A percentile compares a stretch with the other conserved stretches of the same genome.
phyloP scores from a whole-genome alignment of 1,140 invertebrate species.

The Babylonia areolata region DNA sequence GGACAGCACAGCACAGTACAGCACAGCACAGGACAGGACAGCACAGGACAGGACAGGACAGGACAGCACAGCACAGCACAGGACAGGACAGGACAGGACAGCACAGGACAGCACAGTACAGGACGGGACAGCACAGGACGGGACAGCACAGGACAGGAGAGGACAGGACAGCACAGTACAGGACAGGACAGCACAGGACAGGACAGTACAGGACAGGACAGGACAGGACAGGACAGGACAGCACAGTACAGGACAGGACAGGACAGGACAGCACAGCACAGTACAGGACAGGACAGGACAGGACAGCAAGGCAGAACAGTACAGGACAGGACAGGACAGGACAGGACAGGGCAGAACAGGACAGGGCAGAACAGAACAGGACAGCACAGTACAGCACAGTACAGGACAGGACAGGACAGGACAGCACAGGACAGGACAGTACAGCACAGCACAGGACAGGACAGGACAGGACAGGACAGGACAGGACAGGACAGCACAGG shows the following conservation, averaged over 20 bases:
- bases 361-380: background rate
- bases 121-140: background rate
- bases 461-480: conserved; percentile 14
- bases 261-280: background rate
- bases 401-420: background rate
- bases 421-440: background rate
- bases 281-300: conserved; percentile 14
- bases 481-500: background rate
- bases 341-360: background rate
- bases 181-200: background rate
- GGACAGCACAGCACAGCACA: background rate
- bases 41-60: conserved; percentile 2
- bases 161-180: background rate
- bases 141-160: background rate
- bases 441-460: conserved; percentile 1
- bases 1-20: background rate
- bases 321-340: conserved; percentile 6
- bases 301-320: background rate
- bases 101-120: background rate
- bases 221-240: background rate
- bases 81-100: conserved; percentile 3
- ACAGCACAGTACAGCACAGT: background rate
- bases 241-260: background rate
- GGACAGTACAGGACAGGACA: background rate
- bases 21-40: background rate